Evolutionary conservation across 1,140 invertebrate genomes (phyloP), one percentile per base, ranked within the genome.

Genomic region (Rhizoglyphus robini): DNA sequence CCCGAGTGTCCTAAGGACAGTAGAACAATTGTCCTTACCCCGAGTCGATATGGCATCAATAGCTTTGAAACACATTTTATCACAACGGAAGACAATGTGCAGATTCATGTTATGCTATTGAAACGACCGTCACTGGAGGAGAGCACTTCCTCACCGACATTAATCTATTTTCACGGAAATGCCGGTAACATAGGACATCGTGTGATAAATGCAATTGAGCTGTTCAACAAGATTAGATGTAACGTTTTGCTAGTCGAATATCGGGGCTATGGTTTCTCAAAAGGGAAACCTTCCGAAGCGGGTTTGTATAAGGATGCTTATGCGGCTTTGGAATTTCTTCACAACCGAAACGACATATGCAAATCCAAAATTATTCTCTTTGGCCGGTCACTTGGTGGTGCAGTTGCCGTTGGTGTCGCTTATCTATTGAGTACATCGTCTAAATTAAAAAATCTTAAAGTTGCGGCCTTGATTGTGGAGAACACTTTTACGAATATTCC

Each of bases 401-500:
- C 88, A 20, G 84, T 94, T 29, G 88, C 86, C 0, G 86, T 94
- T 70, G 86, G 93, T 64, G 79, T 93, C 68, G 86, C 86, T 18
- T 8, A 60, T 46, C 3, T 23, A 46, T n/a, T 60, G 2, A 58
- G n/a, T 18, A 82, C 83, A 51, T 82, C 84, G 67, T 76, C 82
- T 51, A 82, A 87, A 67, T 86, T 87, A 74, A 76, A 78, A 46
- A 65, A 69, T 54, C 63, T 66, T 31, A 66, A 70, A 77, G 83
- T 94, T 65, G 85, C 86, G 82, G 89, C 85, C 70, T 75, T 94
- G 68, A 83, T 96, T 69, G 79, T 96, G 31, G 92, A 96, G 78
- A 96, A 96, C 74, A 94, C 91, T 46, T 96, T 96, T 73, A 94
- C 90, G 8, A 90, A 86, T 73, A 89, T 96, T 75, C 89, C 88